Conservation (phyloP, 2,797 vertebrate species). For the Novumbra hubbsi region DNA sequence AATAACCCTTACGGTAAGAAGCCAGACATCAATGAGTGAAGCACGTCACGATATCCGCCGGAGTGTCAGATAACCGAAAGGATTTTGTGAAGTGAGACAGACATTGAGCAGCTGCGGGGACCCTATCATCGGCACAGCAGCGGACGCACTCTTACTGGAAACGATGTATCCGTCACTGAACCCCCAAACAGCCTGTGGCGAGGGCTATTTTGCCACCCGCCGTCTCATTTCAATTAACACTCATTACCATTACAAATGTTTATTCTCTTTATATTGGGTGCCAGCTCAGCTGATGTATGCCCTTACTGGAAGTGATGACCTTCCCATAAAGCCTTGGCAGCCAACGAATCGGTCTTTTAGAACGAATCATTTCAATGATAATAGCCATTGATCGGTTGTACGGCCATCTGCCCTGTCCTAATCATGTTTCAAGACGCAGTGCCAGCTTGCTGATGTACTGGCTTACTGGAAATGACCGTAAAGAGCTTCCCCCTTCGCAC, state of each 20-base stretch:
- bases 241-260: too few species aligned
- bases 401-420: conserved; percentile 9
- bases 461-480: not conserved
- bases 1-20: not conserved
- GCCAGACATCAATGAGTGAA: not conserved
- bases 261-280: too few species aligned
- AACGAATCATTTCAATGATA: not conserved
- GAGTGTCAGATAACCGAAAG: not conserved
- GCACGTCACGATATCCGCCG: not conserved
- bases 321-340: conserved; percentile 1
- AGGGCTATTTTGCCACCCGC: too few species aligned
- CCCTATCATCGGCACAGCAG: conserved; percentile 15
- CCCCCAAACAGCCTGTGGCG: too few species aligned
- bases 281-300: too few species aligned
- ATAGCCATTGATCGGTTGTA: conserved; percentile 5
- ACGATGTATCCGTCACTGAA: too few species aligned
- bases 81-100: not conserved
- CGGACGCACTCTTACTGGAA: not conserved
- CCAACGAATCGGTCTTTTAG: conserved; percentile 11
- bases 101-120: not conserved
- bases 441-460: not conserved
- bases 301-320: conserved; percentile 32
- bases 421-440: conserved; percentile 1
- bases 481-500: not conserved
- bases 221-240: too few species aligned